Conservation (phyloP, 2,797 vertebrate species). For the Ibycter americanus region DNA sequence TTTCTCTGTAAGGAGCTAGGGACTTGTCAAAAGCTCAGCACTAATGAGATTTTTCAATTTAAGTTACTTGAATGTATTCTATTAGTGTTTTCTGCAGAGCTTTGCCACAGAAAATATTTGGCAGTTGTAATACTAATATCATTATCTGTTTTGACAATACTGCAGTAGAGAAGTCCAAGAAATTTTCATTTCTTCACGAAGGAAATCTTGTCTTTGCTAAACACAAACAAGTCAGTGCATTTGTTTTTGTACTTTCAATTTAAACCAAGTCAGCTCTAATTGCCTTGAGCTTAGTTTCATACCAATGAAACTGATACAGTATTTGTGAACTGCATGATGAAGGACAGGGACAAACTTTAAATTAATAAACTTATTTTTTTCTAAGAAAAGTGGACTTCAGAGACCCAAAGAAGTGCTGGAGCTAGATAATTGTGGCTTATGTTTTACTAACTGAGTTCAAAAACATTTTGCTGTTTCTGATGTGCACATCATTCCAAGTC, state of each 20-base stretch:
- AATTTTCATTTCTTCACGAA: background rate
- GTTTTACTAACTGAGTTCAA: background rate
- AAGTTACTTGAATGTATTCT: background rate
- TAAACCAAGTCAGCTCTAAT: background rate
- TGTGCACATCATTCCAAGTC: background rate
- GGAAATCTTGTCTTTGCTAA: background rate
- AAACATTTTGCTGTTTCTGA: background rate
- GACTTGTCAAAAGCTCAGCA: background rate
- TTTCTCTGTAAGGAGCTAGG: background rate
- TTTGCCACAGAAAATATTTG: background rate
- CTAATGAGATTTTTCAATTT: background rate
- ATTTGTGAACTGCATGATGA: background rate
- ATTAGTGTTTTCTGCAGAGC: background rate
- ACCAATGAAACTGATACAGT: background rate
- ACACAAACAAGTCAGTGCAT: background rate
- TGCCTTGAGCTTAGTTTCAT: background rate
- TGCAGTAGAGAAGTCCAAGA: background rate
- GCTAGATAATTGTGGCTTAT: background rate
- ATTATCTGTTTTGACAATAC: background rate
- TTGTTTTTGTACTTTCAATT: background rate
- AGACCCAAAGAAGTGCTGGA: background rate
- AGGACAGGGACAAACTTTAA: background rate
- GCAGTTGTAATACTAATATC: background rate
- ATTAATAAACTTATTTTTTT: background rate
- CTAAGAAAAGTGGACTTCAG: background rate